A percentile compares a stretch with the other conserved stretches of the same genome.
Evolutionary conservation across 2,797 vertebrate genomes (phyloP).

Genomic region (Vespertilio murinus): DNA sequence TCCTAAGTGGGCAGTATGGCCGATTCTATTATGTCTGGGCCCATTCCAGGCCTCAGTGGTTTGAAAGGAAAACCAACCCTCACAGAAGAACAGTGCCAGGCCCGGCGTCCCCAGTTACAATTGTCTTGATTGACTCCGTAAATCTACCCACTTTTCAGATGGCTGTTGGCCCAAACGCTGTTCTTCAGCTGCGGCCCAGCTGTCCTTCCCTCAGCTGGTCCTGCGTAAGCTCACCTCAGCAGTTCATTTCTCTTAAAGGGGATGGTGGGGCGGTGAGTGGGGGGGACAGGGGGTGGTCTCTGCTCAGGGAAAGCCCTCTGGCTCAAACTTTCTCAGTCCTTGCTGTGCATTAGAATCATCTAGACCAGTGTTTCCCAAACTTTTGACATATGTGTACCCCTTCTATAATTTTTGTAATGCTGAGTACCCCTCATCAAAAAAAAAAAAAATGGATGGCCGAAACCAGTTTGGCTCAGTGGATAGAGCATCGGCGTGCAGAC

Average conservation of each 20-base stretch:
- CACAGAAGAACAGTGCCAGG: background rate
- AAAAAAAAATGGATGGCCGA: too few species aligned
- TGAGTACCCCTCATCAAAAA: too few species aligned
- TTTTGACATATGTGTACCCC: too few species aligned
- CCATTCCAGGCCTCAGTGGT: constrained; percentile 46
- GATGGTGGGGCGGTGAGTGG: background rate
- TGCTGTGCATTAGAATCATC: accelerated
- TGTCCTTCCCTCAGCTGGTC: background rate
- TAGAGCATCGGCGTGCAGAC: too few species aligned
- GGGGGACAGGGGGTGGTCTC: too few species aligned
- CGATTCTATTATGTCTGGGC: constrained; percentile 53
- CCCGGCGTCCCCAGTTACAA: background rate
- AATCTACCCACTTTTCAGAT: accelerated
- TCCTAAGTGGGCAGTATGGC: constrained; percentile 31
- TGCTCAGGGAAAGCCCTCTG: background rate
- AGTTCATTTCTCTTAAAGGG: background rate
- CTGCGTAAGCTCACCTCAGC: accelerated
- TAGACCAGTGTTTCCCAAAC: too few species aligned
- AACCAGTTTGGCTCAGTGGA: too few species aligned
- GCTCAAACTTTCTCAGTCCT: background rate
- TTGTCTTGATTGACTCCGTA: constrained; percentile 8
- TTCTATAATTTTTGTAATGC: too few species aligned
- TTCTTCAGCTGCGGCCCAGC: background rate
- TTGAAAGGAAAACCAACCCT: constrained; percentile 8
- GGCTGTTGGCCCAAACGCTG: background rate